Base-by-base conservation (phyloP, 2,797 vertebrate genomes). In the Sebastolobus alascanus region DNA sequence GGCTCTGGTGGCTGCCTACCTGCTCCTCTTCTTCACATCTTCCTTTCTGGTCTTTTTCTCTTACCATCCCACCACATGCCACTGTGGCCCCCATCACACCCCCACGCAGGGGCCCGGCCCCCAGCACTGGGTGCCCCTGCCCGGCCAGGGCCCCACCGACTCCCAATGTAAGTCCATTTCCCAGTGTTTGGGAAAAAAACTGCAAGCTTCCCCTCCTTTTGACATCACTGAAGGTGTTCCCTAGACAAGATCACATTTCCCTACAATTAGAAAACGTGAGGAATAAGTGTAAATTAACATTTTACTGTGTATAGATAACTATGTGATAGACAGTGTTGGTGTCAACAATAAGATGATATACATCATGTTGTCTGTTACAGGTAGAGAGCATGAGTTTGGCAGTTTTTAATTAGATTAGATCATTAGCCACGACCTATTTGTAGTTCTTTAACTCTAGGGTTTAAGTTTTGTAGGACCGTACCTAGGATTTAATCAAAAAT, bases 21-120 rank as follows among this genome's bases (percentile, higher is more conserved):
- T 96, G 84, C 92, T 96, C 87, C 89, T 95, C 92, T 90, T 95
- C 93, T 95, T 95, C 92, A 83, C 96, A 82, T 96, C 89, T 87
- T 94, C 93, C 89, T 93, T 91, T 90, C 86, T 96, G 92, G 91
- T 96, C 77, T 95, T 95, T 94, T 89, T 93, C 86, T 95, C 88
- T 89, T 78, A 87, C 40, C 87, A 73, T 58, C 29, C 60, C 37
- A 54, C 37, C 78, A 65, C 68, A 80, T 86, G 73, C 56, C 71
- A 61, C 72, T 87, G 86, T 13, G 37, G 11, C 67, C 65, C 80
- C 70, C 73, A 85, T 95, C 93, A 95, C 94, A 83, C 89, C 77
- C 82, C 84, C 87, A 87, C 91, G 68, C 94, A 88, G 75, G 90
- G 80, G 88, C 87, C 91, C 77, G 70, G 89, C 90, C 86, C 94